Evolutionary conservation across 2,797 vertebrate genomes (phyloP), one percentile per base, ranked within the genome.

Genomic region (Echeneis naucrates): DNA sequence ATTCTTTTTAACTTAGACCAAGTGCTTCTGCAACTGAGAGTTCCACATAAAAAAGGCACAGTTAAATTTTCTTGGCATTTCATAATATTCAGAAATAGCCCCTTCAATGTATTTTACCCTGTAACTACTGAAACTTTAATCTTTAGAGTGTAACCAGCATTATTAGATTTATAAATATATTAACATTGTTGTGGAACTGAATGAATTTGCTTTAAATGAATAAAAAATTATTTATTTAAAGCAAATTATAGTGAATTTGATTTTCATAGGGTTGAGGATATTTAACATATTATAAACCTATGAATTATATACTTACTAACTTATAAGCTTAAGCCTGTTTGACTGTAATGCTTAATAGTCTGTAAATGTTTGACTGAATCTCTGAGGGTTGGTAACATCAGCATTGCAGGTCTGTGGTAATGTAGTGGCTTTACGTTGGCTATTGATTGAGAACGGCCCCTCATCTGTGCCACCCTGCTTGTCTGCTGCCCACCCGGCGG

Each of bases 391-490:
- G 5, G 1, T 32, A 47, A 42, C 8, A 62, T 50, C 27, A 54
- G 8, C 57, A 56, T 38, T 3, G 8, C 27, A 32, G 21, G 6
- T 32, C 38, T 42, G 23, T 67, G 2, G 4, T 38, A 21, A 30
- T 47, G 37, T 30, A 1, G 4, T 50, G 24, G 12, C n/a, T 26
- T 61, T 30, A 24, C 12, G 37, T 23, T n/a, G n/a, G n/a, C n/a
- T n/a, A n/a, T 38, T 61, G 65, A 45, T 69, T 81, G 62, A 58
- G 55, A 77, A n/a, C 71, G 56, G 52, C 73, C 80, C 74, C 68
- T 14, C 66, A 59, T 83, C 64, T 40, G 57, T 19, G 48, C 59
- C 67, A 42, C 68, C 24, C 75, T 55, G 64, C 54, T 58, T 82
- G 60, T 71, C 17, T 5, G 6, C 40, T 42, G 40, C 17, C 85